Conservation (phyloP, 2,113 vertebrate genomes). For the Oncorhynchus kisutch region DNA sequence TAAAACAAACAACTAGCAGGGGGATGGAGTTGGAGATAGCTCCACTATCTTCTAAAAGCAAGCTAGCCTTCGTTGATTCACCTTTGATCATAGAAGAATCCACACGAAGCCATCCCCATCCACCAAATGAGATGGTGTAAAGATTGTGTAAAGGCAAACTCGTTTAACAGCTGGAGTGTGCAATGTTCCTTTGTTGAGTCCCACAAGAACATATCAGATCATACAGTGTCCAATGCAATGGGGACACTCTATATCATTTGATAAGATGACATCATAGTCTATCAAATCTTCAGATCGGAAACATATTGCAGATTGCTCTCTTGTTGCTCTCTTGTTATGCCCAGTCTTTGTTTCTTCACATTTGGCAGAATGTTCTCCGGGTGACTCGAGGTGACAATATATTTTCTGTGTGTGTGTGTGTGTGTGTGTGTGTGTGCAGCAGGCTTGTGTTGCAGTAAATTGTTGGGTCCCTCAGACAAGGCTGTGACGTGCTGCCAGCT, state of each 20-base stretch:
- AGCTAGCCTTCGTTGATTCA: neutral
- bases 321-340: slow-evolving; percentile 10
- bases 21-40: neutral
- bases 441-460: slow-evolving; percentile 39
- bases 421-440: too few species aligned
- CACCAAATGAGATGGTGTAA: neutral
- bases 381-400: slow-evolving; percentile 29
- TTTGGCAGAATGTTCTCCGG: slow-evolving; percentile 31
- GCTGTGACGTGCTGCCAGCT: slow-evolving; percentile 29
- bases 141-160: neutral
- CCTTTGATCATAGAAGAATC: neutral
- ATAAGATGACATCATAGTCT: slow-evolving; percentile 10
- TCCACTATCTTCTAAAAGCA: neutral
- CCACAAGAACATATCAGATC: neutral
- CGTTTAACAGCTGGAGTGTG: neutral
- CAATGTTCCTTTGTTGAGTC: neutral
- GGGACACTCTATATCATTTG: slow-evolving; percentile 17
- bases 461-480: slow-evolving; percentile 32
- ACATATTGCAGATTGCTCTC: slow-evolving; percentile 23
- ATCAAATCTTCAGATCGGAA: slow-evolving; percentile 27
- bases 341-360: slow-evolving; percentile 24
- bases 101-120: neutral
- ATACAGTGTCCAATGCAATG: neutral
- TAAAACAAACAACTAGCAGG: too few species aligned
- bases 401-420: slow-evolving; percentile 14